Base-by-base conservation (phyloP, 2,888 invertebrate genomes). In the Epistrophe grossulariae region DNA sequence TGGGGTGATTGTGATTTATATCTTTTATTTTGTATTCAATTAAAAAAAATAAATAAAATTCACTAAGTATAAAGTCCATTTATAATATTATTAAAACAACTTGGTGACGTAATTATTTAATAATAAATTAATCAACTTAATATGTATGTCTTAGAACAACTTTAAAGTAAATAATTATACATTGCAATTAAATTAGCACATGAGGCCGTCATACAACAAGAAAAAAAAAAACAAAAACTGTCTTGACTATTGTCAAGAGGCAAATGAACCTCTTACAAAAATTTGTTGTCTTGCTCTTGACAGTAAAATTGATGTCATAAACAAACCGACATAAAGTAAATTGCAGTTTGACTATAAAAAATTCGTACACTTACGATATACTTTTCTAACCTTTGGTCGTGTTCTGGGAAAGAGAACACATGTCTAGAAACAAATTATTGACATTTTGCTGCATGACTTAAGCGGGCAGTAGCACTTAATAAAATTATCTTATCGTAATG, bases 401-500 rank as follows among this genome's bases (percentile, higher is more conserved):
- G 38, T 52, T 52, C 10, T 38, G 24, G 52, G 52, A 24, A 52
- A 38, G 68, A 40, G 15, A 70, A 70, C 68, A 70, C 19, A 70
- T 40, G 52, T 52, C 52, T 68, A 17, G n/a, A 19, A 50, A 13
- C 9, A 48, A 52, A 52, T 35, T 19, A 68, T 17, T 68, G 17
- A 11, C 17, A 17, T 35, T 17, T 28, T 17, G 28, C 15, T 19
- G 35, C 35, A 10, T 15, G 19, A 15, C 7, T 17, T 48, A 38
- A 28, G 2, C 35, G 52, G 24, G 0, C n/a, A 66, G 45, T 13
- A 17, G 48, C 28, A 19, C 66, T 19, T 31, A 48, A 64, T 11
- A 45, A 48, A 45, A 68, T 64, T 28, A 52, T 52, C 68, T 70
- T 52, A 70, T 70, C 68, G 8, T 17, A 13, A 28, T 68, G 50